Evolutionary conservation across 37 sponge, comb jelly and placozoan genomes (phyloP).

Genomic region (Spongilla lacustris): DNA sequence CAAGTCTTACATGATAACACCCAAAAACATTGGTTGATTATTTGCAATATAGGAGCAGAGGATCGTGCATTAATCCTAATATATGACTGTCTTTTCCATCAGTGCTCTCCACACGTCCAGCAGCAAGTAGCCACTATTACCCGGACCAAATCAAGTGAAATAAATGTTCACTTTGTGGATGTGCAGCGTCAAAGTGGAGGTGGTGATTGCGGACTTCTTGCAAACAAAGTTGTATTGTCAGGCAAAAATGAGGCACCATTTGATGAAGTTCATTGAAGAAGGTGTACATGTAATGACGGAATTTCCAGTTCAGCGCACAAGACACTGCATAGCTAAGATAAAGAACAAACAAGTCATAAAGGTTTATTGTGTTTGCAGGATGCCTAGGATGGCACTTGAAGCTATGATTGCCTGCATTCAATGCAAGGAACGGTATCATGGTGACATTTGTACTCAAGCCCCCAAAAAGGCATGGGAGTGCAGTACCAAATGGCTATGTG

Average conservation of each 20-base stretch:
- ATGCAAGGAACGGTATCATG: constrained; percentile 19
- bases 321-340: neutral
- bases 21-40: constrained; percentile 6
- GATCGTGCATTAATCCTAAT: neutral
- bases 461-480: neutral
- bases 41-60: neutral
- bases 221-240: neutral
- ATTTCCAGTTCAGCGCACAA: neutral
- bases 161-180: constrained; percentile 7
- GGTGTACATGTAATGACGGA: neutral
- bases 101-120: constrained; percentile 4
- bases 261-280: neutral
- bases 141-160: neutral
- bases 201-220: constrained; percentile 2
- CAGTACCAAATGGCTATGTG: neutral
- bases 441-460: neutral
- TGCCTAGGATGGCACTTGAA: constrained; percentile 11
- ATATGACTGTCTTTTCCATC: neutral
- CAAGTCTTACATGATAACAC: neutral
- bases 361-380: neutral
- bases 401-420: neutral
- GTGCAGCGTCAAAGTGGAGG: constrained; percentile 2
- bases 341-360: constrained; percentile 2
- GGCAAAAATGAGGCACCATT: constrained; percentile 2
- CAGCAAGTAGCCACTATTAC: neutral